phyloP scores from a whole-genome alignment of 2,113 vertebrate species.

The Zosterops lateralis region DNA sequence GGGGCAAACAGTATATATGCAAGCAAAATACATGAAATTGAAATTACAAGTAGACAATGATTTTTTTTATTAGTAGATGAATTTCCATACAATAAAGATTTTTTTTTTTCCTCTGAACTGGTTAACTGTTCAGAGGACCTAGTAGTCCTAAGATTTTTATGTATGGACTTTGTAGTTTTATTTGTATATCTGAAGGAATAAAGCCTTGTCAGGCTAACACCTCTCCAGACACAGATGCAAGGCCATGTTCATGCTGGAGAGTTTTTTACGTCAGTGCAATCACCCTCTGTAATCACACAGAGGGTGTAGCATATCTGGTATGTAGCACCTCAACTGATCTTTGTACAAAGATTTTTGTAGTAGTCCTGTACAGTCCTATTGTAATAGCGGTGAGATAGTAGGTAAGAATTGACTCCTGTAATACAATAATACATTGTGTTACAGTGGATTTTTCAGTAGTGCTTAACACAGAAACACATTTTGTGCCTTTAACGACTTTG shows the following conservation, averaged over 20 bases:
- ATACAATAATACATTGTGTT: neutral
- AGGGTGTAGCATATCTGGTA: neutral
- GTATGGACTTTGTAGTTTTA: neutral
- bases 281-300: neutral
- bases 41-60: neutral
- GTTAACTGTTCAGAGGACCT: neutral
- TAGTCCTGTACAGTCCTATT: neutral
- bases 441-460: neutral
- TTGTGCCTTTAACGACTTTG: neutral
- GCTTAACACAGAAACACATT: neutral
- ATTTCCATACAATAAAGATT: neutral
- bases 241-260: neutral
- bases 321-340: neutral
- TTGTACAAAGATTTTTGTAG: neutral
- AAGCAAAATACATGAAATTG: neutral
- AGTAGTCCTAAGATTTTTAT: neutral
- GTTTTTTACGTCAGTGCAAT: neutral
- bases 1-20: neutral
- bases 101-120: neutral
- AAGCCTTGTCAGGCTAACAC: neutral
- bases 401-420: neutral
- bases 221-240: neutral
- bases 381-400: neutral
- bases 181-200: neutral
- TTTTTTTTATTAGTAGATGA: neutral